These are phyloP conservation scores for Syncerus caffer DNA, from an alignment of 2,797 vertebrate species.

Conservation along the genomic window DNA sequence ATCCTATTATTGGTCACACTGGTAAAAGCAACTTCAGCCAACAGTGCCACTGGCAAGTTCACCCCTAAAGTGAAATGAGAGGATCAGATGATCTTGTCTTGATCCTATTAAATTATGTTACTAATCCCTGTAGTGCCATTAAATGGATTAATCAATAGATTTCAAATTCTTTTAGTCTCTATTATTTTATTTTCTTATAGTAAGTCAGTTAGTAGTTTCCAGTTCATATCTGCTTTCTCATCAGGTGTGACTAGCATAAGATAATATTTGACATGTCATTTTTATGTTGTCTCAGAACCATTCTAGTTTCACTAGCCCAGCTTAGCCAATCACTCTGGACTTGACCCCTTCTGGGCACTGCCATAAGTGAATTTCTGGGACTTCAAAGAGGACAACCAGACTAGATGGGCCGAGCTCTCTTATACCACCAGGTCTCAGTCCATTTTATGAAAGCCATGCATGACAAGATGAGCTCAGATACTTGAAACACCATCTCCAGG, in stretches of 20 bases:
- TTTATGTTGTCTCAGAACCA: neutral
- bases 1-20: neutral
- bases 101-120: neutral
- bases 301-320: neutral
- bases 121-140: neutral
- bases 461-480: neutral
- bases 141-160: neutral
- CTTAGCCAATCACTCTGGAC: neutral
- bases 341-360: neutral
- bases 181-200: neutral
- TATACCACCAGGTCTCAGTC: neutral
- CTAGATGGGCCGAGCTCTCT: neutral
- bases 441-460: neutral
- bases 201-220: neutral
- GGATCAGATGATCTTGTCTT: neutral
- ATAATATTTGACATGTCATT: neutral
- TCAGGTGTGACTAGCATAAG: neutral
- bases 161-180: neutral
- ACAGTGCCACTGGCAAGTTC: neutral
- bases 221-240: neutral
- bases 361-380: neutral
- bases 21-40: neutral
- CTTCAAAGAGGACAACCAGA: neutral
- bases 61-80: neutral
- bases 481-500: neutral